phyloP scores from a whole-genome alignment of 2,797 vertebrate species.

The Lepidocolaptes lacrymiger region DNA sequence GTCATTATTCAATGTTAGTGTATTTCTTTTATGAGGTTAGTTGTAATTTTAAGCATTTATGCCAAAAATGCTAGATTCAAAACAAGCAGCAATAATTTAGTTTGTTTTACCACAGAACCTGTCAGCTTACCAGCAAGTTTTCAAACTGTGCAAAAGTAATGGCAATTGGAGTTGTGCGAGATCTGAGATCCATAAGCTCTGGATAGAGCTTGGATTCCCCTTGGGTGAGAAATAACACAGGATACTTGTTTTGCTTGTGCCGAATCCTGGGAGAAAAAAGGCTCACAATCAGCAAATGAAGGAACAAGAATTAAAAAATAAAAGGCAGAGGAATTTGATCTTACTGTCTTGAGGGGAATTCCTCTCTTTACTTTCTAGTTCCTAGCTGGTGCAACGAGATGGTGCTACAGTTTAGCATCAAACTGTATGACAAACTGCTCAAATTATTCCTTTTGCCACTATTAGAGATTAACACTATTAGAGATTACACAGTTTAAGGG shows the following conservation, averaged over 20 bases:
- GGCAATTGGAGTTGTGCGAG: conserved; percentile 90
- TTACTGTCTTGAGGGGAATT: background rate
- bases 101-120: background rate
- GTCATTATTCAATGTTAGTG: background rate
- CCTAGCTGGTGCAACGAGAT: background rate
- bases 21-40: background rate
- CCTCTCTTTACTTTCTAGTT: background rate
- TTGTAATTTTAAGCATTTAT: background rate
- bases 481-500: background rate
- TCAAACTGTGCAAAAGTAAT: conserved; percentile 97
- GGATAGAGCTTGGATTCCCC: conserved; percentile 89
- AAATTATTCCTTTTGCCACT: background rate
- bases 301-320: background rate
- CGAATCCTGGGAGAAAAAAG: conserved; percentile 84
- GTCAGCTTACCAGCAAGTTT: conserved; percentile 89
- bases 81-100: background rate
- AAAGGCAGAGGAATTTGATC: background rate
- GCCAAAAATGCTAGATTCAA: background rate
- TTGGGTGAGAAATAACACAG: conserved; percentile 96
- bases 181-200: conserved; percentile 94
- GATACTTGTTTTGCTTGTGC: conserved; percentile 96
- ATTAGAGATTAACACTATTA: background rate
- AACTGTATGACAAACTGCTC: background rate
- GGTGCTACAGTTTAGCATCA: background rate
- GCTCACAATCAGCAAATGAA: background rate